Base-by-base conservation (phyloP, 2,797 vertebrate genomes). In the Pipistrellus pipistrellus region DNA sequence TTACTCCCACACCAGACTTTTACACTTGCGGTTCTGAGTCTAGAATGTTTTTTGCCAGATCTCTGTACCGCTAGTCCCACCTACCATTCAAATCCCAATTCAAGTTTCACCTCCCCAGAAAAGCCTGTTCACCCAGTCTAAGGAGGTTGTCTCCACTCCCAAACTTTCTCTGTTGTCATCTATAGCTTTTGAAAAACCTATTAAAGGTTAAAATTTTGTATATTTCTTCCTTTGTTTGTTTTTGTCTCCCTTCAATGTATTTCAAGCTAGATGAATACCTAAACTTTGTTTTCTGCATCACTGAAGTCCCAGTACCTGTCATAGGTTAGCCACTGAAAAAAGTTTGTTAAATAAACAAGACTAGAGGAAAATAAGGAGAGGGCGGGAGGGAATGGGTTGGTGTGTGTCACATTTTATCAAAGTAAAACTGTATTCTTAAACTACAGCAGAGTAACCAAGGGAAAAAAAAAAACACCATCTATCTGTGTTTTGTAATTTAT, bases 371-470 rank as follows among this genome's bases (percentile, higher is more conserved):
- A 41, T 41, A 62, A 76, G n/a, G 23, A 27, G 15, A 41, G 38
- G 64, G 41, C 25, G 15, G 41, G 10, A 9, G 21, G 3, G 23
- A 55, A 25, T 11, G 41, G 14, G 73, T 18, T 35, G 76, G 21
- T 55, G 48, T 77, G 20, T 18, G 27, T 57, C 51, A 78, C 1
- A 46, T 13, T 90, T 85, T 21, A 75, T 81, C 25, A 90, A 84
- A 78, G 8, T 81, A 76, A 89, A 87, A 51, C 72, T 53, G 14
- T 90, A 23, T 93, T 88, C 94, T 95, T 96, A 87, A 85, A 72
- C 38, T 69, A 92, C 64, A 91, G 51, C 5, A 75, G 48, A 88
- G 51, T 80, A 95, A 95, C 69, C 88, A 94, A 93, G 92, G 57
- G n/a, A n/a, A n/a, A n/a, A n/a, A 75, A 91, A 95, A 81, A 73